These are phyloP conservation scores for Rhamphomyia laevipes DNA, from an alignment of 2,888 invertebrate species.

Conservation along the genomic window DNA sequence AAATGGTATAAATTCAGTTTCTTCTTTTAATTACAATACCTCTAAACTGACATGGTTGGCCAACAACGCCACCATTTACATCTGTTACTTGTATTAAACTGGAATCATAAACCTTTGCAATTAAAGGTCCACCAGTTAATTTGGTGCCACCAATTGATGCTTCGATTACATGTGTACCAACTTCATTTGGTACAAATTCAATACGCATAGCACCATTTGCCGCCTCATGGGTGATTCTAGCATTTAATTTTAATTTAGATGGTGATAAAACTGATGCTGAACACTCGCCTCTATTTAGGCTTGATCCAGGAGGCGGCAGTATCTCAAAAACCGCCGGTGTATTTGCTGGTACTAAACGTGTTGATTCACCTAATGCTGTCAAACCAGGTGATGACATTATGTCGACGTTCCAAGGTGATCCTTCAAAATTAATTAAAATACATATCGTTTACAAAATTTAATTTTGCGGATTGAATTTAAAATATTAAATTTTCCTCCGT, in stretches of 20 bases:
- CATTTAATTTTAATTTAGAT: constrained; percentile 69
- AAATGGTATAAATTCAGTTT: no score
- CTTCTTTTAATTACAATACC: constrained; percentile 11
- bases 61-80: constrained; percentile 85
- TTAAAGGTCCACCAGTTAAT: constrained; percentile 77
- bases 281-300: constrained; percentile 43
- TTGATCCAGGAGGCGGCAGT: constrained; percentile 42
- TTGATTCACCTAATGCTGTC: constrained; percentile 77
- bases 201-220: constrained; percentile 76
- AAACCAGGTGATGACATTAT: constrained; percentile 68
- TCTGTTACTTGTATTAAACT: constrained; percentile 89
- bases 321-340: constrained; percentile 77
- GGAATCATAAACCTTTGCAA: constrained; percentile 91
- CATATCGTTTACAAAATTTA: no score
- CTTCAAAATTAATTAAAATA: constrained; percentile 39
- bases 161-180: constrained; percentile 90
- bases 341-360: constrained; percentile 81
- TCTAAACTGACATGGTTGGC: constrained; percentile 92
- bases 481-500: no score
- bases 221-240: constrained; percentile 70
- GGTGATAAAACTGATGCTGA: constrained; percentile 67
- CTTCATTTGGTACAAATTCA: constrained; percentile 86
- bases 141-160: constrained; percentile 82
- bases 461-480: no score
- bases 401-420: constrained; percentile 90